phyloP scores from a whole-genome alignment of 2,797 vertebrate species.

The Labeo calbasu region DNA sequence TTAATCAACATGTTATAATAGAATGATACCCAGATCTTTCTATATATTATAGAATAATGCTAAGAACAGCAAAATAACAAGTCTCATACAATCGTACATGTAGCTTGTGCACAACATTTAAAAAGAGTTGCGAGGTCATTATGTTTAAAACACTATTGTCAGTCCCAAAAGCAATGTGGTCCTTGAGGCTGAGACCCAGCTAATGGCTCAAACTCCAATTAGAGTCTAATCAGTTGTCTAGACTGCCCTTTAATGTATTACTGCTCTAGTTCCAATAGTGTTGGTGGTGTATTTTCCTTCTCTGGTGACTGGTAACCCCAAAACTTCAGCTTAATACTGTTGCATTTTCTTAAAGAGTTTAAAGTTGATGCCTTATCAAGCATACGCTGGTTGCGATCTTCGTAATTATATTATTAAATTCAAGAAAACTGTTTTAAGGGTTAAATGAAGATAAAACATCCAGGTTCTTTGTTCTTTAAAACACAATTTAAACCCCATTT shows the following conservation, averaged over 20 bases:
- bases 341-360: not conserved
- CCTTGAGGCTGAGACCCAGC: not conserved
- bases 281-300: constrained; percentile 17
- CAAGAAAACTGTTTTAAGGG: not conserved
- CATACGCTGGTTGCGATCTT: not conserved
- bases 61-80: constrained; percentile 20
- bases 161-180: constrained; percentile 24
- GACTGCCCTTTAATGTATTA: constrained; percentile 51
- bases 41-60: not conserved
- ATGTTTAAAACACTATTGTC: not conserved
- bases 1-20: constrained; percentile 16
- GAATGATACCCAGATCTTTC: not conserved
- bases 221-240: constrained; percentile 63
- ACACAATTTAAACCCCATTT: not conserved
- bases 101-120: not conserved
- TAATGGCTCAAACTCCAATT: constrained; percentile 45
- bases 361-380: not conserved
- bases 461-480: not conserved
- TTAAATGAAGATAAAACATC: not conserved
- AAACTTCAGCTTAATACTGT: not conserved
- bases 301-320: constrained; percentile 40
- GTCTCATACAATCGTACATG: not conserved
- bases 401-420: not conserved
- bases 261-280: constrained; percentile 40
- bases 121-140: not conserved